A percentile compares a stretch with the other conserved stretches of the same genome.
Conservation (phyloP, 2,888 invertebrate species). For the Thereva nobilitata region DNA sequence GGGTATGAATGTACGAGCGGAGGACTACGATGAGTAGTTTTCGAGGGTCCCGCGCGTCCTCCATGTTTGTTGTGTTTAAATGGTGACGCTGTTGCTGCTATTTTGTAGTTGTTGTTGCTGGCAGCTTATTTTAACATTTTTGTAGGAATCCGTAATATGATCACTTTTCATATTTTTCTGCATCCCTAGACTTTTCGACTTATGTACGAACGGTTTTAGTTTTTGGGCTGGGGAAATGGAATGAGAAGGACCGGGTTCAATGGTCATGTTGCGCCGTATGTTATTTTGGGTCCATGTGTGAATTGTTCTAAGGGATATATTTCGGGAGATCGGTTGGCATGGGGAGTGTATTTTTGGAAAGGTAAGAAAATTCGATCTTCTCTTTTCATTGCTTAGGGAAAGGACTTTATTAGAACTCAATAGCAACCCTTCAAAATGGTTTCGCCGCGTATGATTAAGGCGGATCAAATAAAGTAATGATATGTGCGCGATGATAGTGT, state of each 20-base stretch:
- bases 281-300: background rate
- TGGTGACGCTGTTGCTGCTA: background rate
- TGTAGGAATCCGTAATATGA: constrained; percentile 29
- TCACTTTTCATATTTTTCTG: constrained; percentile 25
- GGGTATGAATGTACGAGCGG: too few species aligned
- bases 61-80: background rate
- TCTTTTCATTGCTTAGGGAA: too few species aligned
- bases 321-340: too few species aligned
- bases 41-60: background rate
- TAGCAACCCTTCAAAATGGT: too few species aligned
- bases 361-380: too few species aligned
- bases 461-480: too few species aligned
- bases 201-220: constrained; percentile 17
- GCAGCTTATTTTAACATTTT: constrained; percentile 4
- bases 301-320: background rate
- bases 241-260: too few species aligned
- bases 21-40: too few species aligned
- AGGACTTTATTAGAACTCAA: too few species aligned
- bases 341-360: too few species aligned
- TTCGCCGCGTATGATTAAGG: too few species aligned
- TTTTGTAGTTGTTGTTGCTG: constrained; percentile 3
- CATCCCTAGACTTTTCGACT: constrained; percentile 8
- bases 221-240: background rate
- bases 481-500: too few species aligned
- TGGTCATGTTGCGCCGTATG: background rate